A percentile compares a stretch with the other conserved stretches of the same genome.
phyloP scores from a whole-genome alignment of 2,113 vertebrate species.

The Corapipo altera region DNA sequence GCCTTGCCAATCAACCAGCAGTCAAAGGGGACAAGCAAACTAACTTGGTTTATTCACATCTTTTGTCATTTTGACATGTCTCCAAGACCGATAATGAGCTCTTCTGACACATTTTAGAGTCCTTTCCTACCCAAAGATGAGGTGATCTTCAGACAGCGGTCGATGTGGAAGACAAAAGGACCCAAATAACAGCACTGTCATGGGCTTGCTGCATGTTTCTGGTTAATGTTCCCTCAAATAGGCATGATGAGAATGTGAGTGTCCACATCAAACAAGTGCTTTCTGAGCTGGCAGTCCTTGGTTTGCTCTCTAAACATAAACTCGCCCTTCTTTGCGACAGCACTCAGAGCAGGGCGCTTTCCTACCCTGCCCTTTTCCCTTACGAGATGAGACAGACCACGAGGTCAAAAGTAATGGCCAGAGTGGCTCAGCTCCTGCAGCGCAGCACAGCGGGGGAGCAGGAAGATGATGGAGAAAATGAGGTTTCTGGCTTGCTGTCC shows the following conservation, averaged over 20 bases:
- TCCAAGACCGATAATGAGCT: background rate
- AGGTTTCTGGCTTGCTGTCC: background rate
- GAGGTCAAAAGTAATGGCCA: background rate
- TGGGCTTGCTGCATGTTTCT: background rate
- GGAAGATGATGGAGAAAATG: background rate
- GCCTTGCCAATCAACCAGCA: background rate
- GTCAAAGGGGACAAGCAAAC: background rate
- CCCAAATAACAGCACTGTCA: background rate
- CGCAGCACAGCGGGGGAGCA: background rate
- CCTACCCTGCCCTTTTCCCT: background rate
- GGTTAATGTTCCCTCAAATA: background rate
- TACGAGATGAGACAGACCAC: background rate
- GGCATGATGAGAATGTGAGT: background rate
- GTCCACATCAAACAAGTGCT: slow-evolving; percentile 23
- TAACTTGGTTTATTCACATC: background rate
- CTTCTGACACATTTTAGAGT: background rate
- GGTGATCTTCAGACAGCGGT: background rate
- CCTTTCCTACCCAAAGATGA: background rate
- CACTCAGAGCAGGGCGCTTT: background rate
- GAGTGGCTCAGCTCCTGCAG: background rate
- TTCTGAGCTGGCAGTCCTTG: slow-evolving; percentile 52
- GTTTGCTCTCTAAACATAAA: slow-evolving; percentile 37
- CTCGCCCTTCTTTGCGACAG: background rate
- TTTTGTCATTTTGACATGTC: background rate
- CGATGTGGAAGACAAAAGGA: background rate